phyloP scores from a whole-genome alignment of 2,888 invertebrate species.

The Tubulanus polymorphus region DNA sequence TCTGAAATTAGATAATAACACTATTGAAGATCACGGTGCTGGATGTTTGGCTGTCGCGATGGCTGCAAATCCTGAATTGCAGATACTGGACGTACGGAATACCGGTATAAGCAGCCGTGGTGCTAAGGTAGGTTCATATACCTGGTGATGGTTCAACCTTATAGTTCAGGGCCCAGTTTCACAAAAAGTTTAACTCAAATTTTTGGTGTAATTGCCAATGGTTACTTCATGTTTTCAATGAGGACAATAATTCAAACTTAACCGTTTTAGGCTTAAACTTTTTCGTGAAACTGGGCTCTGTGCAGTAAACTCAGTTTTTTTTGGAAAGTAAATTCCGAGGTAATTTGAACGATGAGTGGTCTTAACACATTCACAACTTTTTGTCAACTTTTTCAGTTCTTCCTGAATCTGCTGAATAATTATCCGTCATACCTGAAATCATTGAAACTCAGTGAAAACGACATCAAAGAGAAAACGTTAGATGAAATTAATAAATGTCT shows the following conservation, averaged over 20 bases:
- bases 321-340: not conserved
- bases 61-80: conserved; percentile 31
- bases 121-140: conserved; percentile 30
- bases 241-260: too few relatives aligned
- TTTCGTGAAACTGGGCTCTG: too few relatives aligned
- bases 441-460: conserved; percentile 34
- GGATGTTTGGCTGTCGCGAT: conserved; percentile 36
- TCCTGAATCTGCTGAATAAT: conserved; percentile 36
- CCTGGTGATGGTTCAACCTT: too few relatives aligned
- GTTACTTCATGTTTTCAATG: too few relatives aligned
- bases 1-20: conserved; percentile 42
- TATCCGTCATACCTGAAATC: conserved; percentile 29
- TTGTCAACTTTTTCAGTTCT: conserved; percentile 33
- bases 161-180: too few relatives aligned
- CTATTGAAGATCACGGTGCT: conserved; percentile 35
- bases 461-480: conserved; percentile 24
- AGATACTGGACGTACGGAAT: conserved; percentile 40
- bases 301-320: too few relatives aligned
- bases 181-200: too few relatives aligned
- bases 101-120: conserved; percentile 35
- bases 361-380: too few relatives aligned
- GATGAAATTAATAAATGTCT: conserved; percentile 24
- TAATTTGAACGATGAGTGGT: not conserved
- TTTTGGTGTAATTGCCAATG: too few relatives aligned
- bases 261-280: too few relatives aligned